phyloP scores from a whole-genome alignment of 2,113 vertebrate genomes.

The Drymodes brunneopygia region DNA sequence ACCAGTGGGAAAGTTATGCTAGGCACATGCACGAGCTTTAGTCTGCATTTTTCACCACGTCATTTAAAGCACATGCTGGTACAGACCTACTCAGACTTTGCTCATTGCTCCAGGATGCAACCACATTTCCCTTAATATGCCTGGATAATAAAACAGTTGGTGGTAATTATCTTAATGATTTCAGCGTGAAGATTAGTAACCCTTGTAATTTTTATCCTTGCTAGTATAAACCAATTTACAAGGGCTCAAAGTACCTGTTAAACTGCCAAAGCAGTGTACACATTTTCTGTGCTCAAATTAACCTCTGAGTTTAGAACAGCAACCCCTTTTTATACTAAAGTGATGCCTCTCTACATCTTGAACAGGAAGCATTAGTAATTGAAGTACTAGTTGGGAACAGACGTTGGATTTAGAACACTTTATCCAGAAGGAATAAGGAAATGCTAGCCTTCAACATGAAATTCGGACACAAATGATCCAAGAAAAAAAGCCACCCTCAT shows the following conservation, averaged over 20 bases:
- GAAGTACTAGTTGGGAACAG: background rate
- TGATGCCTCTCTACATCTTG: background rate
- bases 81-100: background rate
- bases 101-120: constrained; percentile 5
- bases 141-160: constrained; percentile 41
- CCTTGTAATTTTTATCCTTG: constrained; percentile 46
- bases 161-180: constrained; percentile 52
- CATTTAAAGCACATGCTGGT: background rate
- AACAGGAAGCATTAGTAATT: background rate
- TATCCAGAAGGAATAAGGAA: background rate
- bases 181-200: constrained; percentile 42
- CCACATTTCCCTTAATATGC: constrained; percentile 15
- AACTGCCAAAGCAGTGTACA: background rate
- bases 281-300: background rate
- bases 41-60: background rate
- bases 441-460: background rate
- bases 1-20: background rate
- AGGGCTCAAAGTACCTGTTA: constrained; percentile 27
- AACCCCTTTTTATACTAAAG: background rate
- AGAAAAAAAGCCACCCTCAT: accelerated
- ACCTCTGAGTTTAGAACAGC: background rate
- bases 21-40: background rate
- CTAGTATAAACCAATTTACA: constrained; percentile 51
- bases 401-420: background rate
- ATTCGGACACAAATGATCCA: background rate